Conservation (phyloP, 1,140 invertebrate species). For the Melipona quadrifasciata region DNA sequence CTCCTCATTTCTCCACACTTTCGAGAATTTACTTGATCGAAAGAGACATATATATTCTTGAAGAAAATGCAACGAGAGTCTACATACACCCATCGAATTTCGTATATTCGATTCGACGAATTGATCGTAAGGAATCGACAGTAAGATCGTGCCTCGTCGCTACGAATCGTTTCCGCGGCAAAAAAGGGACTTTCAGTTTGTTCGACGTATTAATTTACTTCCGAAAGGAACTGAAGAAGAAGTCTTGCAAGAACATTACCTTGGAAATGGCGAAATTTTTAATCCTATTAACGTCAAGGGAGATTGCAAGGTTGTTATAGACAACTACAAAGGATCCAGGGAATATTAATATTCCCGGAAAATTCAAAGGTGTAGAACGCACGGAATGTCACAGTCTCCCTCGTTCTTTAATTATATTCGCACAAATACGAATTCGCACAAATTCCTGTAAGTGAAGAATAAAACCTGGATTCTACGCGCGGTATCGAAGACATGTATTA, state of each 20-base stretch:
- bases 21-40: background rate
- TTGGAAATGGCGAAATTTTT: too few relatives aligned
- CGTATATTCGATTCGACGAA: background rate
- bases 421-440: background rate
- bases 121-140: background rate
- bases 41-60: background rate
- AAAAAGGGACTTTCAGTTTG: too few relatives aligned
- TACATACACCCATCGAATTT: background rate
- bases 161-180: background rate
- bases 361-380: too few relatives aligned
- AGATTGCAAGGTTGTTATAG: too few relatives aligned
- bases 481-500: background rate
- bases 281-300: too few relatives aligned
- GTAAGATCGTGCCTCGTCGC: too few relatives aligned
- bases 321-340: too few relatives aligned
- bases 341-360: too few relatives aligned
- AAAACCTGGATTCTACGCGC: background rate
- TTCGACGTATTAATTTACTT: background rate
- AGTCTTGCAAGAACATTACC: too few relatives aligned
- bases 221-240: background rate
- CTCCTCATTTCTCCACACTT: background rate
- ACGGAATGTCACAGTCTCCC: too few relatives aligned
- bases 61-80: background rate
- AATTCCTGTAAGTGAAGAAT: too few relatives aligned
- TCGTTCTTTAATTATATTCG: background rate